Conservation (phyloP, 2,888 invertebrate species). For the Patella ulyssiponensis region DNA sequence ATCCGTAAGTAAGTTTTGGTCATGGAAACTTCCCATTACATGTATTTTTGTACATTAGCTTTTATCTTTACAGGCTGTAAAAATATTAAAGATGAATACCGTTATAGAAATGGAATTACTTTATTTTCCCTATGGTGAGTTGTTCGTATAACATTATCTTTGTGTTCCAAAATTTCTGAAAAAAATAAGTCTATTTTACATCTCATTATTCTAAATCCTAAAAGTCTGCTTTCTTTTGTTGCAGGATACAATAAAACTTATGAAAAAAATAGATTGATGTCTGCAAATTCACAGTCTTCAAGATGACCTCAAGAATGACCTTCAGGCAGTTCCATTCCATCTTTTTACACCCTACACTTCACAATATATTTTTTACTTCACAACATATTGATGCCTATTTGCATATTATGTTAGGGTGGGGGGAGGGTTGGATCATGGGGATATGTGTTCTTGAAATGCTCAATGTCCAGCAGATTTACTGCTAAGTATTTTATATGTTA, state of each 20-base stretch:
- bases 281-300: slow-evolving; percentile 28
- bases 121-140: slow-evolving; percentile 69
- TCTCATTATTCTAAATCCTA: no score
- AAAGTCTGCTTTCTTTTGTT: slow-evolving; percentile 22
- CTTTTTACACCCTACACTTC: background rate
- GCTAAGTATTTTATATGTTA: no score
- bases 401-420: no score
- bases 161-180: background rate
- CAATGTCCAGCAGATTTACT: no score
- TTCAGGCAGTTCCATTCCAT: background rate
- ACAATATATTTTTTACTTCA: background rate
- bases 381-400: no score
- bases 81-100: slow-evolving; percentile 63
- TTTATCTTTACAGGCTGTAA: slow-evolving; percentile 62
- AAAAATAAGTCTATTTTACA: slow-evolving; percentile 1
- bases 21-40: background rate
- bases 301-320: background rate
- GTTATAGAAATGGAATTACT: slow-evolving; percentile 63
- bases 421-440: no score
- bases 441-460: no score
- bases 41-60: background rate
- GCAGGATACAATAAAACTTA: slow-evolving; percentile 57
- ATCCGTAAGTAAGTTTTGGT: background rate
- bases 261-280: slow-evolving; percentile 45
- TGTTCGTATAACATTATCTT: background rate